Base-by-base conservation (phyloP, 2,888 invertebrate genomes). In the Coleophora deauratella region DNA sequence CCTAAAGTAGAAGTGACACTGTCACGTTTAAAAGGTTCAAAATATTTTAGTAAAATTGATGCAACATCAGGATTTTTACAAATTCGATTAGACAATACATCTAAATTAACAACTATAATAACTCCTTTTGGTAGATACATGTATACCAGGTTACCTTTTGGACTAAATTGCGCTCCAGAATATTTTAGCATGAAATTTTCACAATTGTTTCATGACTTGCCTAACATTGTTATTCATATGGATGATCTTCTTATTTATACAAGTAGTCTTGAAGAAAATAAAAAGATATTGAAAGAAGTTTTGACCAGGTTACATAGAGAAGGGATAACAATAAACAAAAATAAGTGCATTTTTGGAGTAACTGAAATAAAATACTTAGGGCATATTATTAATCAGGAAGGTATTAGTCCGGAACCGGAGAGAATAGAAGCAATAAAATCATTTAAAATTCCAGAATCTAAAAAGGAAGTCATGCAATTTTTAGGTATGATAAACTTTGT, bases 111-210 rank as follows among this genome's bases (percentile, higher is more conserved):
- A 4, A 49, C 49, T 9, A 35, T 48, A 37, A 44, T 46, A 31
- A 43, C 43, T 31, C 49, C 49, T n/a, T 49, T 46, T 42, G 44
- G 49, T 15, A 40, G 49, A n/a, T 49, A 40, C 40, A 30, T 44
- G 27, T 49, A 46, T 27, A 49, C 45, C 9, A 40, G 43, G 11
- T 21, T 45, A 21, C 21, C 21, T 21, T 21, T 21, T 21, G 21
- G 21, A 6, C 21, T 21, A 6, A 21, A 42, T 38, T 45, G 45
- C 27, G 38, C 46, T 10, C 41, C 43, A 12, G 46, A 46, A 27
- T 46, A 40, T 36, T 46, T 46, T 36, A 35, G 32, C 11, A 46
- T 46, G 46, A 46, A 44, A 14, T 48, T 45, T 30, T 33, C 39
- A n/a, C 35, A 42, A 10, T 21, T 47, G 4, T 45, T 45, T 15